phyloP scores from a whole-genome alignment of 2,797 vertebrate species.

The Threskiornis aethiopicus region DNA sequence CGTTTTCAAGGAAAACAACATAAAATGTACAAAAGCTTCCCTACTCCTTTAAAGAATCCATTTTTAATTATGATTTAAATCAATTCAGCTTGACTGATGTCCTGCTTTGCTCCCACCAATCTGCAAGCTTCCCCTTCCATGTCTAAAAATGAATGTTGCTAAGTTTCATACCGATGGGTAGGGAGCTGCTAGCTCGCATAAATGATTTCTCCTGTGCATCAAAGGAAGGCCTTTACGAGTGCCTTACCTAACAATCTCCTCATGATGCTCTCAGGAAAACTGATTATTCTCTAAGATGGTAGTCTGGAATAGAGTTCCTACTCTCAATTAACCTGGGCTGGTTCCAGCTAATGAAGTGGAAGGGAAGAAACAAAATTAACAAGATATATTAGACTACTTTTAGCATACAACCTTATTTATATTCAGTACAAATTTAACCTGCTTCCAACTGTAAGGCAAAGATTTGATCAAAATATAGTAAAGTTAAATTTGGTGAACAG shows the following conservation, averaged over 20 bases:
- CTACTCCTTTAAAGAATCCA: neutral
- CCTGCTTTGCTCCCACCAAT: neutral
- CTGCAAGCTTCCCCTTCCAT: neutral
- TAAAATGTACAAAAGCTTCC: neutral
- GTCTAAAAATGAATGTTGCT: neutral
- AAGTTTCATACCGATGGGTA: neutral
- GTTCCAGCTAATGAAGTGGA: slow-evolving; percentile 35
- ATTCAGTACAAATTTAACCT: neutral
- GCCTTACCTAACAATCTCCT: neutral
- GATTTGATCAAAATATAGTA: neutral
- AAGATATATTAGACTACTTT: neutral
- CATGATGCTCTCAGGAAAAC: neutral
- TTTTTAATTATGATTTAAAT: neutral
- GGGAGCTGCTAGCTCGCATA: neutral
- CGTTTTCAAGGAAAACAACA: neutral
- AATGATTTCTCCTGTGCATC: neutral
- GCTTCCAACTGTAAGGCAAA: neutral
- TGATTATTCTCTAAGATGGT: neutral
- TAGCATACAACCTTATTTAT: neutral
- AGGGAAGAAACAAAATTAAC: neutral
- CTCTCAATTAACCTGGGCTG: slow-evolving; percentile 44
- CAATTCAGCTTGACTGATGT: neutral
- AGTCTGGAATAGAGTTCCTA: slow-evolving; percentile 8
- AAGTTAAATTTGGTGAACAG: neutral
- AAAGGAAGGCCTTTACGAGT: neutral